These are phyloP conservation scores for Poeciliopsis occidentalis DNA, from an alignment of 2,113 vertebrate species.

Conservation along the genomic window DNA sequence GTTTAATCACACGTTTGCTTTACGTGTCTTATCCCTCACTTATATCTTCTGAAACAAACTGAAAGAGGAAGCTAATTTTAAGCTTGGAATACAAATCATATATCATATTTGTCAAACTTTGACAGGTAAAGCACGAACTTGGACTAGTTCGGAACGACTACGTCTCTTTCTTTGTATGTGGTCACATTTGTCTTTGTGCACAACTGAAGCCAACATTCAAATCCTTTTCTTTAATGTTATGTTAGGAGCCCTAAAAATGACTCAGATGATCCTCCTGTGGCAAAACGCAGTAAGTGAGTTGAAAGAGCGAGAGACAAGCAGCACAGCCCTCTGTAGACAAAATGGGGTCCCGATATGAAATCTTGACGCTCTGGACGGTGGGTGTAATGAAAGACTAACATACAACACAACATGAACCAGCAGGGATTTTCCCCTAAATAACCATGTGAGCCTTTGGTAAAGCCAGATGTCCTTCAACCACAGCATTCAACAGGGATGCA, in stretches of 20 bases:
- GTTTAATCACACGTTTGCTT: constrained; percentile 24
- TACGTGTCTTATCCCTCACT: constrained; percentile 1
- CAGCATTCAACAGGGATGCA: constrained; percentile 54
- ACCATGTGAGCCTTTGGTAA: constrained; percentile 58
- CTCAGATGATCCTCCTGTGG: constrained; percentile 37
- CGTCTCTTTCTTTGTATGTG: constrained; percentile 32
- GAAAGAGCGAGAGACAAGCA: constrained; percentile 16
- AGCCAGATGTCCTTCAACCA: constrained; percentile 70
- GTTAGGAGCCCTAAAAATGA: constrained; percentile 49
- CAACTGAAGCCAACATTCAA: constrained; percentile 48
- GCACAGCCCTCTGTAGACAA: constrained; percentile 20
- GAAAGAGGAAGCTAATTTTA: constrained; percentile 12
- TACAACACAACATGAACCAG: constrained; percentile 35
- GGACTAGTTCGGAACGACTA: constrained; percentile 18
- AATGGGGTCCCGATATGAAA: constrained; percentile 26
- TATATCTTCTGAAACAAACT: constrained; percentile 7
- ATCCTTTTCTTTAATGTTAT: constrained; percentile 46
- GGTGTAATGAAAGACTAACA: constrained; percentile 43
- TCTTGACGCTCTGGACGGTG: constrained; percentile 21
- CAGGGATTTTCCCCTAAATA: constrained; percentile 69
- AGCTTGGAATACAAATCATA: background rate
- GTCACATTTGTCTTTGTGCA: constrained; percentile 42
- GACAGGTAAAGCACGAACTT: constrained; percentile 19
- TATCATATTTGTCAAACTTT: background rate
- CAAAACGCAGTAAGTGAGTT: constrained; percentile 42